Percentiles rank a stretch among this genome's conserved stretches.
Conservation (phyloP, 2,888 invertebrate genomes). For the Chouioia cunea region DNA sequence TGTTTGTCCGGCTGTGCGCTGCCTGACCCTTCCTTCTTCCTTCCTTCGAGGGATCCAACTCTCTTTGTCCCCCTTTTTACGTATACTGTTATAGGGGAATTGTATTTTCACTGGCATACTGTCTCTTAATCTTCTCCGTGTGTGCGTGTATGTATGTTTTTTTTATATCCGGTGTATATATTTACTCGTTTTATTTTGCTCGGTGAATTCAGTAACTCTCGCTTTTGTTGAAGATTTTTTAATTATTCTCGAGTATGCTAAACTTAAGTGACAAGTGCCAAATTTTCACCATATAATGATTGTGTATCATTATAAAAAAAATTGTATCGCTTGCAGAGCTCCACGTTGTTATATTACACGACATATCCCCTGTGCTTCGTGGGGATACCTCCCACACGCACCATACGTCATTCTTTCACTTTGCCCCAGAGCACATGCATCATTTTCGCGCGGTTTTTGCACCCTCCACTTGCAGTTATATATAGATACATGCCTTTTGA, state of each 20-base stretch:
- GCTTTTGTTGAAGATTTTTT: too few species aligned
- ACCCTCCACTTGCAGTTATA: background rate
- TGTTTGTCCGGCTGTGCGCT: constrained; percentile 67
- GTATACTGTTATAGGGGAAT: constrained; percentile 6
- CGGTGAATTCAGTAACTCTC: too few species aligned
- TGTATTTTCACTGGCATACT: constrained; percentile 28
- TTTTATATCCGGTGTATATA: too few species aligned
- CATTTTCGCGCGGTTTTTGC: constrained; percentile 20
- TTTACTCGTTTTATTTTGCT: too few species aligned
- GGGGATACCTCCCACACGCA: background rate
- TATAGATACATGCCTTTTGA: too few species aligned
- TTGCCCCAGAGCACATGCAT: constrained; percentile 19
- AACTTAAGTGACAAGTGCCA: too few species aligned
- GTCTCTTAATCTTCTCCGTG: constrained; percentile 32
- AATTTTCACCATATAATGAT: too few species aligned
- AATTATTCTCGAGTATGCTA: too few species aligned
- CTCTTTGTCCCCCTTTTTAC: background rate
- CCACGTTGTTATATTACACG: too few species aligned
- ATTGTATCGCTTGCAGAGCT: too few species aligned
- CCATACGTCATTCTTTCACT: constrained; percentile 31
- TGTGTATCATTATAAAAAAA: too few species aligned
- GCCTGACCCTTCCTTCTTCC: constrained; percentile 35
- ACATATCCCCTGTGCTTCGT: too few species aligned
- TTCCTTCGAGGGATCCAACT: constrained; percentile 25
- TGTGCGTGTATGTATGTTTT: background rate